Base-by-base conservation (phyloP, 2,797 vertebrate species). In the Manis javanica region DNA sequence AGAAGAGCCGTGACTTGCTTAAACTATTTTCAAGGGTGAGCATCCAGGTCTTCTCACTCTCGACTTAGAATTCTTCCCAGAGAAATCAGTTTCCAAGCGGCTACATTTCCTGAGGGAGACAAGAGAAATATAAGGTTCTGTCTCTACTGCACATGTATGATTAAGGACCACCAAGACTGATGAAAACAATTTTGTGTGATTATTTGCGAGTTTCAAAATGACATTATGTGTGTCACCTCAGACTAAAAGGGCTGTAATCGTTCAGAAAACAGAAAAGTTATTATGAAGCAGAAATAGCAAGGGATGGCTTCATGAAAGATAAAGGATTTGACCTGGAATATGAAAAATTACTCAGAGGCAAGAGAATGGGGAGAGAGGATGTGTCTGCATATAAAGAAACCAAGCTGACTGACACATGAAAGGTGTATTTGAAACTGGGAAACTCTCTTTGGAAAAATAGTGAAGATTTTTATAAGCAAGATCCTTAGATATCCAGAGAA, bases 141-240 rank as follows among this genome's bases (percentile, higher is more conserved):
- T 74, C 31, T 75, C 31, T 11, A n/a, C 7, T 59, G 12, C 37
- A 37, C 6, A 19, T 71, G 21, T 21, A 5, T 55, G 24, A 82
- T 57, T 72, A 75, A 55, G 21, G 83, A 16, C 24, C 34, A 66
- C 34, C 55, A 66, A 39, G 29, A 85, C 23, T 23, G 21, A 51
- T n/a, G 39, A 81, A 86, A 84, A 86, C 11, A 49, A 66, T 82
- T 87, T 74, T 68, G 53, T 37, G 11, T 74, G 29, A 88, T 82
- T 87, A 90, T 81, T 81, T 77, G 7, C 53, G 64, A 69, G 37
- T 72, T 96, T 84, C 24, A 75, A 53, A 91, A 57, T 79, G 39
- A 79, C 2, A 34, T 53, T 53, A 69, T 19, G 1, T 39, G 34
- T 59, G 26, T 61, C 63, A 49, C 68, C 71, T 69, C 71, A 46